Conservation (phyloP, 2,113 vertebrate genomes). For the Neogale vison region DNA sequence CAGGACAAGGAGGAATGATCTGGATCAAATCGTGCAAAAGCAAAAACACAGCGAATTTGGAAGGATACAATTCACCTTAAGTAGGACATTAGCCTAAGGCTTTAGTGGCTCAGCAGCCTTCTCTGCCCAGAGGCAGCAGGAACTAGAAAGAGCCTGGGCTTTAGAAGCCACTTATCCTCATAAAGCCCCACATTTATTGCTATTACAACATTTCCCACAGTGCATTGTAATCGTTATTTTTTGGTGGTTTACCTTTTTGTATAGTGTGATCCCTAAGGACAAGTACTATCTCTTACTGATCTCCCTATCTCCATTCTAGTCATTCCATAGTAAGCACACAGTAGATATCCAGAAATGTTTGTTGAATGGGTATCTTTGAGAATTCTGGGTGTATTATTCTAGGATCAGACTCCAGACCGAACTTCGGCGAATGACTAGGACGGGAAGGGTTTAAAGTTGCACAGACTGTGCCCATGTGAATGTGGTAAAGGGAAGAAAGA, state of each 20-base stretch:
- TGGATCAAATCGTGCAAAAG: constrained; percentile 18
- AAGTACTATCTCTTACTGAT: neutral
- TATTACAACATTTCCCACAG: constrained; percentile 38
- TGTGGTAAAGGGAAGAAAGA: neutral
- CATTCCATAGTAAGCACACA: neutral
- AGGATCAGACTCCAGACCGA: neutral
- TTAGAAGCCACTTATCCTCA: constrained; percentile 38
- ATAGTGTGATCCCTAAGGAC: neutral
- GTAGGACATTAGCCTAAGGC: neutral
- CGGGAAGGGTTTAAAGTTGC: neutral
- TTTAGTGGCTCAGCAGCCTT: neutral
- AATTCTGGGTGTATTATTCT: neutral
- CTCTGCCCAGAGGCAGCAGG: constrained; percentile 45
- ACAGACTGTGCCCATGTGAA: neutral
- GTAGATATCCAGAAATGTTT: neutral
- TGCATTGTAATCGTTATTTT: constrained; percentile 24
- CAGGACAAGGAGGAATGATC: neutral
- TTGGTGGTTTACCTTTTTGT: neutral
- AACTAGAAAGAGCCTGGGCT: constrained; percentile 11
- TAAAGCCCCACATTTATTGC: constrained; percentile 46
- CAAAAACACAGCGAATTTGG: neutral
- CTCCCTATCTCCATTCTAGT: neutral
- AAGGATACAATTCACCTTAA: constrained; percentile 8
- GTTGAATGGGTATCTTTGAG: neutral
- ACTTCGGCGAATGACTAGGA: neutral